phyloP scores from a whole-genome alignment of 2,888 invertebrate species.

The Orthonevra nobilis region DNA sequence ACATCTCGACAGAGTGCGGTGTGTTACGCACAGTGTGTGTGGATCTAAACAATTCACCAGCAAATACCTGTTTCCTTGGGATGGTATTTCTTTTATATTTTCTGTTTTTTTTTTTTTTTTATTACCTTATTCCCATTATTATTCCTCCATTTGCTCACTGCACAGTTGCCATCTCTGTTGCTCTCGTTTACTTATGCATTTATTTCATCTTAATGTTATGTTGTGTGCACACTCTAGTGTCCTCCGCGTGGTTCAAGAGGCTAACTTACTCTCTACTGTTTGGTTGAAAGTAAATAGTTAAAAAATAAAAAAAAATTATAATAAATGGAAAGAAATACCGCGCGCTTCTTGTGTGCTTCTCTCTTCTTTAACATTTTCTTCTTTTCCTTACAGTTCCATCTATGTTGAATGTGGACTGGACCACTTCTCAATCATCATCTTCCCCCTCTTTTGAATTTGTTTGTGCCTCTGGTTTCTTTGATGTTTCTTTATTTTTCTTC shows the following conservation, averaged over 20 bases:
- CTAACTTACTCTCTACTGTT: conserved; percentile 64
- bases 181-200: not conserved
- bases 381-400: conserved; percentile 1
- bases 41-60: conserved; percentile 69
- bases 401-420: conserved; percentile 42
- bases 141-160: conserved; percentile 57
- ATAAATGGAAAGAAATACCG: conserved; percentile 40
- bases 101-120: no score
- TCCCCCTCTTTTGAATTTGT: conserved; percentile 42
- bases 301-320: conserved; percentile 30
- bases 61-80: conserved; percentile 67
- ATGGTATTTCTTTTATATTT: conserved; percentile 70
- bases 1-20: conserved; percentile 50
- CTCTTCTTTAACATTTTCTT: conserved; percentile 10
- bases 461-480: conserved; percentile 58
- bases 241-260: conserved; percentile 69
- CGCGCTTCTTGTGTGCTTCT: conserved; percentile 34
- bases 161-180: conserved; percentile 16
- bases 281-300: conserved; percentile 62
- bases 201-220: conserved; percentile 29
- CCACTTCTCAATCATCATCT: conserved; percentile 67
- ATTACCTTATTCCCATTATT: conserved; percentile 64
- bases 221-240: conserved; percentile 58
- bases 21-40: conserved; percentile 69
- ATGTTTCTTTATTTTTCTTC: conserved; percentile 6